phyloP scores from a whole-genome alignment of 2,888 invertebrate genomes.

The Rhogogaster chlorosoma region DNA sequence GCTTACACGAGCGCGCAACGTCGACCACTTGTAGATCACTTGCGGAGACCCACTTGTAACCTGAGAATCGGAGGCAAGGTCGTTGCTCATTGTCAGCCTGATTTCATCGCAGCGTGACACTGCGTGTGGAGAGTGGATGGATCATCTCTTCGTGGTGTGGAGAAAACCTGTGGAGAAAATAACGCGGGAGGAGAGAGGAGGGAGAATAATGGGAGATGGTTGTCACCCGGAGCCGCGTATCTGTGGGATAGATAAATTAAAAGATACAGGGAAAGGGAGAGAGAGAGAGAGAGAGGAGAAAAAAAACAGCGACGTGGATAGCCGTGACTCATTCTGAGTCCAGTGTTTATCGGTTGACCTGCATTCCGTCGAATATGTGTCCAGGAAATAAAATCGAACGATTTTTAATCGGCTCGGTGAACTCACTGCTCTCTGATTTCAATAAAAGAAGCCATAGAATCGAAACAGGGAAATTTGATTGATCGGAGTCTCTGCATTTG shows the following conservation, averaged over 20 bases:
- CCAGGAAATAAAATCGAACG: background rate
- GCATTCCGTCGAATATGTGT: background rate
- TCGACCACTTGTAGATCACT: slow-evolving; percentile 49
- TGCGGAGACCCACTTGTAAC: slow-evolving; percentile 41
- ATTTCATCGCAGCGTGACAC: background rate
- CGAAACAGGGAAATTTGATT: background rate
- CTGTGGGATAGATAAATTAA: background rate
- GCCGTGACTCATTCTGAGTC: background rate
- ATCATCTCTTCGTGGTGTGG: background rate
- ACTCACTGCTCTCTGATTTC: background rate
- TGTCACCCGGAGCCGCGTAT: background rate
- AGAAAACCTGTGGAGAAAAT: background rate
- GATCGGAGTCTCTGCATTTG: background rate
- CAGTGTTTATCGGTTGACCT: background rate
- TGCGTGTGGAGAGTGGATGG: background rate
- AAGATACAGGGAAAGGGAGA: background rate
- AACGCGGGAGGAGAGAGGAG: background rate
- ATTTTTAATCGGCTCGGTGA: background rate
- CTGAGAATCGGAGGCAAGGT: slow-evolving; percentile 36
- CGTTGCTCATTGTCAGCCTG: slow-evolving; percentile 24
- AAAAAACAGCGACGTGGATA: background rate
- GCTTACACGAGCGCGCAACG: slow-evolving; percentile 26
- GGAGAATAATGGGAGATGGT: too few relatives aligned
- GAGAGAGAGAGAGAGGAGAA: background rate
- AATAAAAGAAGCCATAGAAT: background rate